Evolutionary conservation across 2,113 vertebrate genomes (phyloP).

Genomic region (Tursiops truncatus): DNA sequence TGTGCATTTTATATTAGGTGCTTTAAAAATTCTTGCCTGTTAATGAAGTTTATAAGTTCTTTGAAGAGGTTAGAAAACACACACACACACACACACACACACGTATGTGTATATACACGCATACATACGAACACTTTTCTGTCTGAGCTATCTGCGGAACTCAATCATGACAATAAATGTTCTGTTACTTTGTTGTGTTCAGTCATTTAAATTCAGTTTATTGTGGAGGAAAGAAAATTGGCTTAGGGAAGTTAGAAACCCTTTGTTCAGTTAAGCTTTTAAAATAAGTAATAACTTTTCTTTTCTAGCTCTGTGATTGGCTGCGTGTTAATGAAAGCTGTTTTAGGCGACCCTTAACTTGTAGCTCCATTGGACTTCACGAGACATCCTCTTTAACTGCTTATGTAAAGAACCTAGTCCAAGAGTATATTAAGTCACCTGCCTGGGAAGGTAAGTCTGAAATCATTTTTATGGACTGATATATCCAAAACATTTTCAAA

Average conservation of each 20-base stretch:
- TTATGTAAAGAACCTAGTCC: constrained; percentile 81
- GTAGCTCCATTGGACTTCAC: background rate
- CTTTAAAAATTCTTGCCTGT: background rate
- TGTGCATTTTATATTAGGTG: background rate
- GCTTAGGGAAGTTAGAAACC: background rate
- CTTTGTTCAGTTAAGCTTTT: constrained; percentile 11
- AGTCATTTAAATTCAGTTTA: background rate
- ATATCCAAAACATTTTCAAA: background rate
- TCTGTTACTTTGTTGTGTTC: background rate
- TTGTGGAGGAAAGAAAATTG: background rate
- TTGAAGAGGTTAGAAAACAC: background rate
- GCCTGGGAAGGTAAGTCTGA: constrained; percentile 80
- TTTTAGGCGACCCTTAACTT: constrained; percentile 80
- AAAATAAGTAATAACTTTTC: constrained; percentile 13
- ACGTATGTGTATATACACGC: rapidly evolving
- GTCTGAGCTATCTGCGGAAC: background rate
- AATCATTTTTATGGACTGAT: background rate
- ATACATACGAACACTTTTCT: background rate
- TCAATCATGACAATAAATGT: background rate
- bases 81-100: too few species aligned
- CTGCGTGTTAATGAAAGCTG: constrained; percentile 84
- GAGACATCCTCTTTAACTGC: constrained; percentile 68
- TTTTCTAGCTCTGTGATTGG: constrained; percentile 91
- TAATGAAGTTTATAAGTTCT: background rate
- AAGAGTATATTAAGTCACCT: constrained; percentile 85